Evolutionary conservation across 2,113 vertebrate genomes (phyloP).

Genomic region (Cairina moschata): DNA sequence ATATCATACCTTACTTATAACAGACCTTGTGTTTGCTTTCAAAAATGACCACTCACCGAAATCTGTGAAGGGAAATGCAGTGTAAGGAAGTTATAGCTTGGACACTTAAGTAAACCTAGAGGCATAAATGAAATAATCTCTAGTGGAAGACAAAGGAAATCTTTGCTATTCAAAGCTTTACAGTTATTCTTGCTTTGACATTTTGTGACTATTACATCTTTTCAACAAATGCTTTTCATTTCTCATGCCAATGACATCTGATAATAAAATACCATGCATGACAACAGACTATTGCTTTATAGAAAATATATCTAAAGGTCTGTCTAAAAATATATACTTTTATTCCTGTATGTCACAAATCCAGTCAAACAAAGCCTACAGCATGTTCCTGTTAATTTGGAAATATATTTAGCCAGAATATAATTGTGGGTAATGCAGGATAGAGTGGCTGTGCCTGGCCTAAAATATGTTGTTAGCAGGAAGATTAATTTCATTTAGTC

Average conservation of each 20-base stretch:
- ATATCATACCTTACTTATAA: not conserved
- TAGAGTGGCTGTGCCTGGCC: constrained; percentile 11
- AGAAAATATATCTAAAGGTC: not conserved
- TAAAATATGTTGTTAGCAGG: constrained; percentile 73
- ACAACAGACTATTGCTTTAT: not conserved
- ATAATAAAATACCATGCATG: not conserved
- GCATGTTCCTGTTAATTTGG: constrained; percentile 26
- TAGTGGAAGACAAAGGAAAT: not conserved
- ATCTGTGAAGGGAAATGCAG: not conserved
- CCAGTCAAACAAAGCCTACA: not conserved
- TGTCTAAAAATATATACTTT: not conserved
- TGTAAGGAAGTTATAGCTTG: not conserved
- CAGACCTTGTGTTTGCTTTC: not conserved
- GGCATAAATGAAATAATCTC: not conserved
- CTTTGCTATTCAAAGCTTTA: not conserved
- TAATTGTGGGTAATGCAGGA: constrained; percentile 40
- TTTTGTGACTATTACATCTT: not conserved
- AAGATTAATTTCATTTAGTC: constrained; percentile 77
- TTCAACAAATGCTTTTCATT: constrained; percentile 11
- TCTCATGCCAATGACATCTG: not conserved
- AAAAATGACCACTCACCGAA: constrained; percentile 16
- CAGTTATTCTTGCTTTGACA: not conserved
- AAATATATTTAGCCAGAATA: constrained; percentile 31
- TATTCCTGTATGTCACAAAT: not conserved
- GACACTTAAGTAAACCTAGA: not conserved